phyloP scores from a whole-genome alignment of 2,113 vertebrate genomes.

The Apeltes quadracus region DNA sequence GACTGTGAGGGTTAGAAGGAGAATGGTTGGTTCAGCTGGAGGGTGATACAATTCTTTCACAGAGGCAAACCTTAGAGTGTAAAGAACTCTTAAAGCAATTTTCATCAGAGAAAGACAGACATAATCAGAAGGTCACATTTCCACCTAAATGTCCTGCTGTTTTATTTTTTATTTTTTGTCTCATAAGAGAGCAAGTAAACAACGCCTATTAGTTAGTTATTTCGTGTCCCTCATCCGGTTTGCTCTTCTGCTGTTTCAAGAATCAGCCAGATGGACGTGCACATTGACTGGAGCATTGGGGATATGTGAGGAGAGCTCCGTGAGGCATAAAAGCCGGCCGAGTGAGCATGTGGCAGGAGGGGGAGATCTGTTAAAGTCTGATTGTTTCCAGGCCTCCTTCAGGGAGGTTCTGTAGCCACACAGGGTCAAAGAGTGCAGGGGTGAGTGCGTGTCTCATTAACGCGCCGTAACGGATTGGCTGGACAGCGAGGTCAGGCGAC shows the following conservation, averaged over 20 bases:
- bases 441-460: slow-evolving; percentile 55
- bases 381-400: slow-evolving; percentile 58
- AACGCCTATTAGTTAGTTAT: no score
- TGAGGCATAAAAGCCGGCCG: slow-evolving; percentile 30
- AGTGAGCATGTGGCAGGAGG: slow-evolving; percentile 5
- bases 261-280: slow-evolving; percentile 18
- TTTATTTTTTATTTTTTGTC: slow-evolving; percentile 31
- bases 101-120: slow-evolving; percentile 28
- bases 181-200: slow-evolving; percentile 14
- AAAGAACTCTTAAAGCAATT: slow-evolving; percentile 24
- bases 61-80: slow-evolving; percentile 19
- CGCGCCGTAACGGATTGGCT: slow-evolving; percentile 65
- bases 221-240: slow-evolving; percentile 19
- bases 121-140: slow-evolving; percentile 51
- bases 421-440: slow-evolving; percentile 50
- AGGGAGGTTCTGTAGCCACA: slow-evolving; percentile 31
- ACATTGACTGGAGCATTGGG: not conserved
- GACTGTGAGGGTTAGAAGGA: slow-evolving; percentile 20
- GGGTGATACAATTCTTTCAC: slow-evolving; percentile 14
- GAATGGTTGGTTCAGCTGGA: slow-evolving; percentile 44
- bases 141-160: slow-evolving; percentile 28
- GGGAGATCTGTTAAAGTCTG: slow-evolving; percentile 35
- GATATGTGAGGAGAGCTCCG: slow-evolving; percentile 1
- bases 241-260: slow-evolving; percentile 29
- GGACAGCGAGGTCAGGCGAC: slow-evolving; percentile 18